These are phyloP conservation scores for Lates japonicus DNA, from an alignment of 2,797 vertebrate genomes.

Conservation along the genomic window DNA sequence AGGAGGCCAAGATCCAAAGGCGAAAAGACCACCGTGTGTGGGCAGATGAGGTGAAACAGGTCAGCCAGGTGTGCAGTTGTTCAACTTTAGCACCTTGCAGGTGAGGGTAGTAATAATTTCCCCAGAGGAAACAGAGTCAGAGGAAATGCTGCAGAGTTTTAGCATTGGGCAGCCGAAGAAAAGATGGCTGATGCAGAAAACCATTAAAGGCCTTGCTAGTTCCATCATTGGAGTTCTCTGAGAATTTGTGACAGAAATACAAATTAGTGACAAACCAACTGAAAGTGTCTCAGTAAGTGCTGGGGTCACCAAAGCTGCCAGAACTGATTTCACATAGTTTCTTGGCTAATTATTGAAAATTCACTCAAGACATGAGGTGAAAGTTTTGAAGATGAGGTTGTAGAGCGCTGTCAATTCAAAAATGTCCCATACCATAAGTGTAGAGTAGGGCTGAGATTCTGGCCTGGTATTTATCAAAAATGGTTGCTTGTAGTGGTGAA, in stretches of 20 bases:
- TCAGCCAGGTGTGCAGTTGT: constrained; percentile 41
- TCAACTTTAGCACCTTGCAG: constrained; percentile 34
- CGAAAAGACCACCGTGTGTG: constrained; percentile 14
- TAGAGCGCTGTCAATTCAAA: neutral
- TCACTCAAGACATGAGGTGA: neutral
- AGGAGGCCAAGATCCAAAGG: constrained; percentile 23
- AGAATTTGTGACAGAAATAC: constrained; percentile 37
- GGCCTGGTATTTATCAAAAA: neutral
- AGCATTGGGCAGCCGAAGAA: constrained; percentile 22
- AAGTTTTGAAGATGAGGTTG: neutral
- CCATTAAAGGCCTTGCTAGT: constrained; percentile 37
- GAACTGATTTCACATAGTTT: neutral
- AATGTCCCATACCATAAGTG: neutral
- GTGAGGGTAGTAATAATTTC: constrained; percentile 39
- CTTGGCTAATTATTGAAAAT: constrained; percentile 6
- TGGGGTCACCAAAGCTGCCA: constrained; percentile 9
- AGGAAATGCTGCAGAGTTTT: constrained; percentile 23
- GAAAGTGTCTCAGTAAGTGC: constrained; percentile 1
- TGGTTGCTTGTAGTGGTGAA: neutral
- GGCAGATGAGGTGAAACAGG: constrained; percentile 5
- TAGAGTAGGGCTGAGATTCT: neutral
- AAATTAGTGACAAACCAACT: constrained; percentile 18
- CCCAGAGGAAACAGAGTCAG: constrained; percentile 29
- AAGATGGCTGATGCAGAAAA: constrained; percentile 29
- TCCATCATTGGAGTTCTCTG: constrained; percentile 1